Conservation (phyloP, 2,888 invertebrate species). For the Criorhina ranunculi region DNA sequence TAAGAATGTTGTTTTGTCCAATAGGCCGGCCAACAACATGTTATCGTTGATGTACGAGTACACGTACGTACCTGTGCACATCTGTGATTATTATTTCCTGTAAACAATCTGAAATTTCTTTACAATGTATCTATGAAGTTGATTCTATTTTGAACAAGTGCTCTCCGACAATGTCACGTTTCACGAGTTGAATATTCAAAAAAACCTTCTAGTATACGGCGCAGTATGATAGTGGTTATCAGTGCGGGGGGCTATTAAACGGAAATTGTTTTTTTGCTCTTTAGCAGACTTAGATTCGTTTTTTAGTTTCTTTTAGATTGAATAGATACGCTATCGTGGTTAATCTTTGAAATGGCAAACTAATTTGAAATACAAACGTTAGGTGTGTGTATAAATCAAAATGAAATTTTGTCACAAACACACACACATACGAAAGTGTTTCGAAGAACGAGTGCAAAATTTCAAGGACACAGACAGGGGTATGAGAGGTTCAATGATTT, state of each 20-base stretch:
- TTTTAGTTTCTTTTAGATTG: constrained; percentile 4
- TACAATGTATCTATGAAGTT: neutral
- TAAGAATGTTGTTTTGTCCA: neutral
- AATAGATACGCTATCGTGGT: constrained; percentile 27
- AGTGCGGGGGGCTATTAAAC: neutral
- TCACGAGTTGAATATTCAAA: constrained; percentile 11
- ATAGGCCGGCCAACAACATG: neutral
- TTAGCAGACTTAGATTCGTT: neutral
- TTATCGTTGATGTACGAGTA: neutral
- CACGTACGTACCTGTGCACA: too few species aligned
- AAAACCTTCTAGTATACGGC: constrained; percentile 5
- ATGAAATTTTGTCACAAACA: constrained; percentile 6
- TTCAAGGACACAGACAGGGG: neutral
- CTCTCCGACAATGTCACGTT: neutral
- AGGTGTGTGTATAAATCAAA: constrained; percentile 3
- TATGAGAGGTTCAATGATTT: neutral
- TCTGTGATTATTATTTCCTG: constrained; percentile 22
- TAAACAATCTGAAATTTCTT: constrained; percentile 29
- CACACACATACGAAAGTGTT: neutral
- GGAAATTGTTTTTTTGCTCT: neutral
- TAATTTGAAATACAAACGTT: constrained; percentile 6
- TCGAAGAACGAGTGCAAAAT: constrained; percentile 11
- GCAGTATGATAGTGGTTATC: constrained; percentile 5
- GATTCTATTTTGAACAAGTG: neutral
- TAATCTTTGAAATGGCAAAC: constrained; percentile 18